Conservation (phyloP, 2,113 vertebrate species). For the Edolisoma coerulescens region DNA sequence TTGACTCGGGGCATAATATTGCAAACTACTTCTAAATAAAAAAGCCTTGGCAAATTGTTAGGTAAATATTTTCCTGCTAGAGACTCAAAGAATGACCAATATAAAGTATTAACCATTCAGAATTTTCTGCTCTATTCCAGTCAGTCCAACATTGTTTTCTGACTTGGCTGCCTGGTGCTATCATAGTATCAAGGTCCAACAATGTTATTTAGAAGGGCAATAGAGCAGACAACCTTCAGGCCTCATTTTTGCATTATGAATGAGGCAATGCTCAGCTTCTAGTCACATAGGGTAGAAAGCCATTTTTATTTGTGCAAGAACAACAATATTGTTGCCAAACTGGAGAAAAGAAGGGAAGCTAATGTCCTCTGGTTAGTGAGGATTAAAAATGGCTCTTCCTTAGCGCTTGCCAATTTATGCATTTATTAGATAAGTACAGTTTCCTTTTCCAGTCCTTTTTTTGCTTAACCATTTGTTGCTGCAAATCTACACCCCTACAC, state of each 20-base stretch:
- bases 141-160: not conserved
- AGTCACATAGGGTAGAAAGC: not conserved
- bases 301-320: not conserved
- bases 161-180: not conserved
- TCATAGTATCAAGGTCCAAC: not conserved
- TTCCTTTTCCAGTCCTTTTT: not conserved
- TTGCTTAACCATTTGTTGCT: not conserved
- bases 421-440: not conserved
- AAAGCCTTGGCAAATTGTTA: not conserved
- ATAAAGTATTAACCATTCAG: not conserved
- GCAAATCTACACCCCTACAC: not conserved
- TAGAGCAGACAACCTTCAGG: not conserved
- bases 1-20: not conserved
- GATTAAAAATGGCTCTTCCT: not conserved
- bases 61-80: not conserved
- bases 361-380: not conserved
- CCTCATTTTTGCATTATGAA: not conserved
- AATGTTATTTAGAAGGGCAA: not conserved
- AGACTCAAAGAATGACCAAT: not conserved
- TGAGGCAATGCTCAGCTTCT: not conserved
- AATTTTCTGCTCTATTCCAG: not conserved
- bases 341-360: not conserved
- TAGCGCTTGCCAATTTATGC: not conserved
- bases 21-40: not conserved
- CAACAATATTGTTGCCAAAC: not conserved